A percentile compares a stretch with the other conserved stretches of the same genome.
phyloP scores from a whole-genome alignment of 2,888 invertebrate species.

The Limnephilus rhombicus region DNA sequence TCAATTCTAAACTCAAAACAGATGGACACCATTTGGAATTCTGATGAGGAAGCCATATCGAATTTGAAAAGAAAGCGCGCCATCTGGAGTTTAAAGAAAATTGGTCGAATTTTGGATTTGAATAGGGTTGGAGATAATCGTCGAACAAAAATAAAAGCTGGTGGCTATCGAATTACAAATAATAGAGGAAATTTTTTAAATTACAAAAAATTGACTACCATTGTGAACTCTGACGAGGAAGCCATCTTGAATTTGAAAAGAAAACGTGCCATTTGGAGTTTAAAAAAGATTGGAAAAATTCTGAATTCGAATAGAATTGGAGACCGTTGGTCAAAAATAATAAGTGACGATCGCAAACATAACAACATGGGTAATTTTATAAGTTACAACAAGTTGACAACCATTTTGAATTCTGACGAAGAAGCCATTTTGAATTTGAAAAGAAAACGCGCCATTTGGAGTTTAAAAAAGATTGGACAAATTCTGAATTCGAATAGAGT shows the following conservation, averaged over 20 bases:
- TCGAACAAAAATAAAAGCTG: no score
- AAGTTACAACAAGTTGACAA: not conserved
- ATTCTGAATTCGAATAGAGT: not conserved
- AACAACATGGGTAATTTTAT: not conserved
- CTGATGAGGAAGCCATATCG: no score
- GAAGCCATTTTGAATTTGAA: not conserved
- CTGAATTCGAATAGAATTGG: not conserved
- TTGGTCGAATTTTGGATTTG: not conserved
- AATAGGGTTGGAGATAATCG: no score
- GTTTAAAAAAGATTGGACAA: constrained; percentile 1
- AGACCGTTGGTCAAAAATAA: not conserved
- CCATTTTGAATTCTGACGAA: not conserved
- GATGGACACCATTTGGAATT: not conserved
- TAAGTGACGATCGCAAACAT: not conserved
- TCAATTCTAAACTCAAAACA: not conserved
- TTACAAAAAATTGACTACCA: not conserved
- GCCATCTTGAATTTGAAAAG: not conserved
- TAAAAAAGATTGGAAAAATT: not conserved
- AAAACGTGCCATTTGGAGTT: not conserved
- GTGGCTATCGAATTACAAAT: no score
- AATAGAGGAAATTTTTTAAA: no score
- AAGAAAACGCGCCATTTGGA: constrained; percentile 4
- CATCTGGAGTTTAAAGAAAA: constrained; percentile 7
- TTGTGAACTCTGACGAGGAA: not conserved
- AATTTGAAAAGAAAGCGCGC: not conserved